phyloP scores from a whole-genome alignment of 2,113 vertebrate species.

The Megaceryle maxima region DNA sequence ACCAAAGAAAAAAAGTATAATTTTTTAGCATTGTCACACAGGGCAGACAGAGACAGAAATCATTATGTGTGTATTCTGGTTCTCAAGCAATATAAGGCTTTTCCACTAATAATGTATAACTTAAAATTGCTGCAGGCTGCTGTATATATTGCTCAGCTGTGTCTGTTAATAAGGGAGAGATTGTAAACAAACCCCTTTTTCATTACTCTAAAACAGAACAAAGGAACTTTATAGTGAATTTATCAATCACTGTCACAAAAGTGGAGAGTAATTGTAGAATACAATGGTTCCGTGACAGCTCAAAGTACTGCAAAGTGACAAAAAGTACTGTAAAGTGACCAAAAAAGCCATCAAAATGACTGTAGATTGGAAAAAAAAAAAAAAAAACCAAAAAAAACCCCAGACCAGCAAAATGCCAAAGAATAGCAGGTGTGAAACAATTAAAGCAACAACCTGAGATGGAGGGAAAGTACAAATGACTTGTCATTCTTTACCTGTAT shows the following conservation, averaged over 20 bases:
- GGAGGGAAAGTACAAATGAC: background rate
- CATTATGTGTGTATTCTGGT: background rate
- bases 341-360: background rate
- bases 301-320: background rate
- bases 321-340: too few species aligned
- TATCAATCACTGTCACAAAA: background rate
- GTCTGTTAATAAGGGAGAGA: background rate
- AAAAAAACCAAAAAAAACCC: too few species aligned
- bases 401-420: fast-evolving
- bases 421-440: background rate
- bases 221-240: background rate
- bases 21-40: background rate
- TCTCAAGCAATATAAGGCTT: background rate
- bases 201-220: background rate
- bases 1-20: background rate
- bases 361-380: background rate
- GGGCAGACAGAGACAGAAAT: background rate
- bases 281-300: background rate
- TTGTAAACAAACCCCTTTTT: background rate
- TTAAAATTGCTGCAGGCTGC: background rate
- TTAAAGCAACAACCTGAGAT: background rate
- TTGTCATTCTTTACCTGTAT: background rate
- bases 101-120: background rate
- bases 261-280: background rate
- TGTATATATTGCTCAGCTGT: background rate